Percentiles rank a stretch among this genome's conserved stretches.
phyloP scores from a whole-genome alignment of 2,113 vertebrate species.

The Synchiropus splendidus region DNA sequence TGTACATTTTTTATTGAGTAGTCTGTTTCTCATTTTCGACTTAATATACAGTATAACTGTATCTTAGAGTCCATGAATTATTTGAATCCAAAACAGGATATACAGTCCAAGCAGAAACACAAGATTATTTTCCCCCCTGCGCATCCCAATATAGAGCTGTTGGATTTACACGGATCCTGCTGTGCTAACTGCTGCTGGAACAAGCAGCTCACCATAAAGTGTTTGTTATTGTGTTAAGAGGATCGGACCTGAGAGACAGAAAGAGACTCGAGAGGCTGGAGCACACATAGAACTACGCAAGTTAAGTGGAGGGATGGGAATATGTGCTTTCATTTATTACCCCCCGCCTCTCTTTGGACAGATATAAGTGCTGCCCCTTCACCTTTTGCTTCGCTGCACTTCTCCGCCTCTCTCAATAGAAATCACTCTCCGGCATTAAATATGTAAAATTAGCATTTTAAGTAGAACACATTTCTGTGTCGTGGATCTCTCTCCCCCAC shows the following conservation, averaged over 20 bases:
- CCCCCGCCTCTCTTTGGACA: constrained; percentile 32
- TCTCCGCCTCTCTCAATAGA: constrained; percentile 43
- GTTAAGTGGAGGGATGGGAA: constrained; percentile 58
- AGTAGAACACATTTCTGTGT: constrained; percentile 64
- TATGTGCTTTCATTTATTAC: constrained; percentile 43
- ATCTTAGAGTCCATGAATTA: too few relatives aligned
- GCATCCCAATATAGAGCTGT: too few relatives aligned
- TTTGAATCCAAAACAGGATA: too few relatives aligned
- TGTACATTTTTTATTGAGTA: too few relatives aligned
- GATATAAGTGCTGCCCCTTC: constrained; percentile 44
- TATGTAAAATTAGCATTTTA: constrained; percentile 73
- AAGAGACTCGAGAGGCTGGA: constrained; percentile 3
- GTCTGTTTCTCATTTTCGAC: too few relatives aligned
- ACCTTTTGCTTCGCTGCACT: constrained; percentile 38
- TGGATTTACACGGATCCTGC: too few relatives aligned
- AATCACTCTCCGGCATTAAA: constrained; percentile 63
- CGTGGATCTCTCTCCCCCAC: constrained; percentile 32
- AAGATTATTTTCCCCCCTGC: too few relatives aligned
- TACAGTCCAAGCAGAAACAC: too few relatives aligned
- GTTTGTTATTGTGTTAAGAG: constrained; percentile 29
- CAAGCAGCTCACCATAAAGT: too few relatives aligned
- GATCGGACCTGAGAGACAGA: constrained; percentile 17
- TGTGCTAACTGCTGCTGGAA: too few relatives aligned
- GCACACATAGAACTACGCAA: constrained; percentile 55
- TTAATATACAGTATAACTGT: too few relatives aligned